Percentiles rank a stretch among this genome's conserved stretches.
phyloP scores from a whole-genome alignment of 2,113 vertebrate genomes.

The Paedocypris sp. region DNA sequence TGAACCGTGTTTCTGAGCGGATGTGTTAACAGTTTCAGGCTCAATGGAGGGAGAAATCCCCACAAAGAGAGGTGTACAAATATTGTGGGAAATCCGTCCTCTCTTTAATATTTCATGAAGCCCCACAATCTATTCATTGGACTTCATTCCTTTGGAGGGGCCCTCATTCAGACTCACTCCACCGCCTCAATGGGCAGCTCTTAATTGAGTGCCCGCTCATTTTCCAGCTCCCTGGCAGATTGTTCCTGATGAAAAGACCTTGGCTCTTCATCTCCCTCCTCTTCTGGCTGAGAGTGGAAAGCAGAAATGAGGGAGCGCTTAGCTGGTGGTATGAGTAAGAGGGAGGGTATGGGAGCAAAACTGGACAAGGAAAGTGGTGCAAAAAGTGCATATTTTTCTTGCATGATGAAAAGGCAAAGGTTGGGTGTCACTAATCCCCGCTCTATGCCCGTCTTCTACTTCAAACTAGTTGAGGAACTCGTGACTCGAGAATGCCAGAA shows the following conservation, averaged over 20 bases:
- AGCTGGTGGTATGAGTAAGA: constrained; percentile 65
- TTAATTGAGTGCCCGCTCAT: constrained; percentile 89
- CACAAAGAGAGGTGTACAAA: constrained; percentile 86
- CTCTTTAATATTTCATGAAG: constrained; percentile 76
- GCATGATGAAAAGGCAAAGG: constrained; percentile 17
- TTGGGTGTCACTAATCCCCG: constrained; percentile 29
- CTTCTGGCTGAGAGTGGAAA: constrained; percentile 61
- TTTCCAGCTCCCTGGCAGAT: constrained; percentile 68
- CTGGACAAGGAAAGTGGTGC: constrained; percentile 61
- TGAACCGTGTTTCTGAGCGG: constrained; percentile 65
- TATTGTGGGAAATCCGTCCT: constrained; percentile 85
- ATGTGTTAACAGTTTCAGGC: constrained; percentile 86
- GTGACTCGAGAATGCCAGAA: constrained; percentile 21
- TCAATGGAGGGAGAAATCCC: constrained; percentile 86
- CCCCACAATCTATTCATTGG: constrained; percentile 73
- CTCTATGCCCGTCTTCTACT: constrained; percentile 17
- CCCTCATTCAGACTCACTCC: constrained; percentile 68
- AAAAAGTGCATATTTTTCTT: constrained; percentile 28
- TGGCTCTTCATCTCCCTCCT: constrained; percentile 67
- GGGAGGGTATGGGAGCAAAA: constrained; percentile 36
- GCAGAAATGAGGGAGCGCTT: constrained; percentile 66
- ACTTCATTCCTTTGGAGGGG: constrained; percentile 76
- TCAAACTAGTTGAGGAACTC: constrained; percentile 8
- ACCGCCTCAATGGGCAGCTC: constrained; percentile 75
- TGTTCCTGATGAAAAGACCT: constrained; percentile 65